phyloP scores from a whole-genome alignment of 1,140 invertebrate genomes.

The Telenomus remus region DNA sequence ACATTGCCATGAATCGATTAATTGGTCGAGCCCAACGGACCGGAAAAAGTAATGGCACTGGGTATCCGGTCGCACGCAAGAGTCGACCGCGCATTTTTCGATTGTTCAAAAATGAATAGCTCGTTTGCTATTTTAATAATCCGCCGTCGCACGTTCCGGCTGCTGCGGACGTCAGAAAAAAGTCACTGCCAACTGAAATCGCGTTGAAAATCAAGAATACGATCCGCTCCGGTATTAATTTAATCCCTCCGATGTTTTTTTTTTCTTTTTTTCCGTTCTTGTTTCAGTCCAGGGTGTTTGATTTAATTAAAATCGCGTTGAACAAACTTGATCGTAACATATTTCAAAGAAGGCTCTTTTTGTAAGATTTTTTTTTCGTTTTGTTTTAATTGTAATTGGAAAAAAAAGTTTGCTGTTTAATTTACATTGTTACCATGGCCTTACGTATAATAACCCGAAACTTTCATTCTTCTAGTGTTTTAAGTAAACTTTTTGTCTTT shows the following conservation, averaged over 20 bases:
- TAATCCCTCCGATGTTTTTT: no score
- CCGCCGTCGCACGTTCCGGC: neutral
- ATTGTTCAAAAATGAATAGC: conserved; percentile 31
- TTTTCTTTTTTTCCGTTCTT: no score
- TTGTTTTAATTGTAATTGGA: neutral
- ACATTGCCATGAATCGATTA: conserved; percentile 37
- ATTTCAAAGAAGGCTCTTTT: no score
- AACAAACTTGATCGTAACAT: no score
- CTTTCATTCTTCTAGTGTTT: conserved; percentile 28
- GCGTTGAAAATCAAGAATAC: neutral
- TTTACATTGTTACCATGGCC: conserved; percentile 27
- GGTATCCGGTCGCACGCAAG: conserved; percentile 7
- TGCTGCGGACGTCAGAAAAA: neutral
- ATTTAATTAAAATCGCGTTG: no score
- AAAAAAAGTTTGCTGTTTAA: conserved; percentile 18
- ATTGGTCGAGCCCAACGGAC: conserved; percentile 29
- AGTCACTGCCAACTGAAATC: neutral
- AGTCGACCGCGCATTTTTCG: conserved; percentile 13
- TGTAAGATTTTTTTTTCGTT: neutral
- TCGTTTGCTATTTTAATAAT: conserved; percentile 23
- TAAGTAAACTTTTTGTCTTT: conserved; percentile 43
- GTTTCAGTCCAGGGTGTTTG: no score
- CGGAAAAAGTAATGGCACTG: conserved; percentile 36
- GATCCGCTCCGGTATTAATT: no score
- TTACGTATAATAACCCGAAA: conserved; percentile 33